Evolutionary conservation across 2,888 invertebrate genomes (phyloP).

Genomic region (Balanococcus diminutus): DNA sequence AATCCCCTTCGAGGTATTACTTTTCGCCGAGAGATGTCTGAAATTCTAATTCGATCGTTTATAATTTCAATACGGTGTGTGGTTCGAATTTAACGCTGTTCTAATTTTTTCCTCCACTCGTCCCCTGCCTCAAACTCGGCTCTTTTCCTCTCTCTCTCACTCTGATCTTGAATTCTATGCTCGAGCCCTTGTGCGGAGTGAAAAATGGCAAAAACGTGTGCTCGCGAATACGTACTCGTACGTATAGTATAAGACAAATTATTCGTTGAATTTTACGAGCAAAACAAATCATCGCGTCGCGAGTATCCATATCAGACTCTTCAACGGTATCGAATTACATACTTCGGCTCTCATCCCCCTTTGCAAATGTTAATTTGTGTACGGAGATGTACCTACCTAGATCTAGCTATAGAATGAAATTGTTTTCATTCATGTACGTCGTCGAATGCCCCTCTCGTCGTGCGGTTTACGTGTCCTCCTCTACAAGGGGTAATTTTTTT

Average conservation of each 20-base stretch:
- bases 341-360: neutral
- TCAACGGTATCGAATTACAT: neutral
- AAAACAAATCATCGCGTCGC: neutral
- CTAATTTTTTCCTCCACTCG: neutral
- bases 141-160: too few relatives aligned
- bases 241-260: neutral
- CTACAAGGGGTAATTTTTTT: too few relatives aligned
- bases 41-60: slow-evolving; percentile 5
- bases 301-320: neutral
- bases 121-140: neutral
- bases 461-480: too few relatives aligned
- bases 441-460: too few relatives aligned
- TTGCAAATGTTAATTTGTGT: neutral
- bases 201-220: slow-evolving; percentile 4
- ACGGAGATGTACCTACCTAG: neutral
- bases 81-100: neutral
- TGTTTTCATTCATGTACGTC: too few relatives aligned
- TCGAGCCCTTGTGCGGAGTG: neutral
- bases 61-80: neutral
- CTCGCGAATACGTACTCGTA: too few relatives aligned
- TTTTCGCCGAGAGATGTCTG: neutral
- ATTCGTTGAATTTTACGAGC: slow-evolving; percentile 11
- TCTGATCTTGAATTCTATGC: neutral
- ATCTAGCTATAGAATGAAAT: too few relatives aligned
- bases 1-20: neutral